A percentile compares a stretch with the other conserved stretches of the same genome.
Evolutionary conservation across 2,797 vertebrate genomes (phyloP).

Genomic region (Sebastes reedi): DNA sequence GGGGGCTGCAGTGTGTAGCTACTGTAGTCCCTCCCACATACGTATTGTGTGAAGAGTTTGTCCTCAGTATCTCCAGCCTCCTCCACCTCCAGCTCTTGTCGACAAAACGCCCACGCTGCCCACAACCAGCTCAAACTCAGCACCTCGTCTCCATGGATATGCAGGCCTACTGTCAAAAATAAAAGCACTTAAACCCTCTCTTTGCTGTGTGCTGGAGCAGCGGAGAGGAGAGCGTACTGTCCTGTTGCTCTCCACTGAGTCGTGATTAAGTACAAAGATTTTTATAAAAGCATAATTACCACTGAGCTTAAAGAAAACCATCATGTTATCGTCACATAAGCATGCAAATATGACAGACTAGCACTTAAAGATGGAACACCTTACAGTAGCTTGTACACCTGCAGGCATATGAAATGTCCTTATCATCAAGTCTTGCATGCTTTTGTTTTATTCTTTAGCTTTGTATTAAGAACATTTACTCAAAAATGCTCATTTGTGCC

Average conservation of each 20-base stretch:
- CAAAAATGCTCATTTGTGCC: neutral
- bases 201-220: conserved; percentile 47
- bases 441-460: conserved; percentile 1
- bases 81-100: conserved; percentile 66
- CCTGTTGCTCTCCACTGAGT: conserved; percentile 31
- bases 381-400: neutral
- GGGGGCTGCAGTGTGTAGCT: conserved; percentile 7
- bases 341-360: conserved; percentile 18
- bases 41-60: conserved; percentile 43
- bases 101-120: conserved; percentile 71
- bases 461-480: neutral
- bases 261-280: conserved; percentile 19
- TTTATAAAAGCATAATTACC: conserved; percentile 1
- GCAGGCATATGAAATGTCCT: neutral
- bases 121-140: conserved; percentile 60
- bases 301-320: neutral
- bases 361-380: neutral
- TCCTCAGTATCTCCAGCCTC: conserved; percentile 59
- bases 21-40: conserved; percentile 38
- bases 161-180: conserved; percentile 66
- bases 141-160: conserved; percentile 84
- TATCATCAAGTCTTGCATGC: neutral
- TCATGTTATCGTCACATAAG: conserved; percentile 1
- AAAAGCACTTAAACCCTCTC: conserved; percentile 74
- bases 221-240: conserved; percentile 16